These are phyloP conservation scores for Dinocampus coccinellae DNA, from an alignment of 2,888 invertebrate genomes.

Conservation along the genomic window DNA sequence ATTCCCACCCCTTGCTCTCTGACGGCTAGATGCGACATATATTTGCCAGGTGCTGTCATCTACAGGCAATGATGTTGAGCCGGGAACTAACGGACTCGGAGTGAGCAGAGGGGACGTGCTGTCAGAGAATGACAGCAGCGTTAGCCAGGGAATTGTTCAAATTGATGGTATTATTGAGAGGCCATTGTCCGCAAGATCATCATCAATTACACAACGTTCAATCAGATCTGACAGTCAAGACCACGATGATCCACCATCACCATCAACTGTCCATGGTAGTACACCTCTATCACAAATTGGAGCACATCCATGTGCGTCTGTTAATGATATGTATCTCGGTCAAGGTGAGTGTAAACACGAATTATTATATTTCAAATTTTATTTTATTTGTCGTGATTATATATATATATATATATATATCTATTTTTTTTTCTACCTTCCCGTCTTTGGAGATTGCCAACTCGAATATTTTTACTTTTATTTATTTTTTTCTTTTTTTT, in stretches of 20 bases:
- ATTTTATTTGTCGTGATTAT: not conserved
- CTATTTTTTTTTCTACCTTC: constrained; percentile 2
- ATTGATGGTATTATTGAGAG: constrained; percentile 59
- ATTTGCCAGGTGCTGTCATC: constrained; percentile 72
- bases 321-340: constrained; percentile 70
- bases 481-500: not conserved
- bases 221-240: constrained; percentile 63
- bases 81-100: constrained; percentile 71
- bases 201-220: constrained; percentile 62
- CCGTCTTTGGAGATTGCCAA: constrained; percentile 57
- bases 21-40: constrained; percentile 70
- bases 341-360: constrained; percentile 63
- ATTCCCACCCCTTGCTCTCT: constrained; percentile 68
- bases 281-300: constrained; percentile 91
- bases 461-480: constrained; percentile 44
- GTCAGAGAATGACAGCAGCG: constrained; percentile 59
- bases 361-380: no score
- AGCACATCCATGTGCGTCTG: constrained; percentile 76
- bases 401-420: not conserved
- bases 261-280: constrained; percentile 81
- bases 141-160: constrained; percentile 56
- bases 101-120: constrained; percentile 67
- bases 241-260: constrained; percentile 65
- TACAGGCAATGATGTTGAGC: constrained; percentile 71
- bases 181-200: constrained; percentile 63